Conservation (phyloP, 2,113 vertebrate species). For the Stegostoma tigrinum region DNA sequence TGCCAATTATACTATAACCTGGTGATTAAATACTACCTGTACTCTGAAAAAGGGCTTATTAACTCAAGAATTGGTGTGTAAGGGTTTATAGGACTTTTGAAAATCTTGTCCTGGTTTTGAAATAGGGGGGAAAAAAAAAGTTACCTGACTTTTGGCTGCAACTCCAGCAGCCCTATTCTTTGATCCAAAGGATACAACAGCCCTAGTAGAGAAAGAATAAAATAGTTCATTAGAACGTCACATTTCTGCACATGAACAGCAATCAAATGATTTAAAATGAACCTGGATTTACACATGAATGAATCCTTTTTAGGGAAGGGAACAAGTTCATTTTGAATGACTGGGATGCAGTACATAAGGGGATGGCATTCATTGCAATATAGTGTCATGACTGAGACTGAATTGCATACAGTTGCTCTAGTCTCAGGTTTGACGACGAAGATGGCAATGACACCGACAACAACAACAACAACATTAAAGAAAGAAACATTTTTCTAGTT, state of each 20-base stretch:
- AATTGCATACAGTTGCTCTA: too few relatives aligned
- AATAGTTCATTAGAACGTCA: background rate
- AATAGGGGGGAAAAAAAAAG: slow-evolving; percentile 34
- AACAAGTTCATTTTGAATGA: background rate
- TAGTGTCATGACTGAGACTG: too few relatives aligned
- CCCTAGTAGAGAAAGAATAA: slow-evolving; percentile 49
- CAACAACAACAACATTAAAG: too few relatives aligned
- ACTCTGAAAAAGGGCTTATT: background rate
- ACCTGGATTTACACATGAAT: background rate
- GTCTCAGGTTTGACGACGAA: too few relatives aligned
- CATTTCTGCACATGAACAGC: background rate
- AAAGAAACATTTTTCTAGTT: too few relatives aligned
- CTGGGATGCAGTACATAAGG: background rate
- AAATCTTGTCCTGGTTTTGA: background rate
- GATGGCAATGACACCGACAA: too few relatives aligned
- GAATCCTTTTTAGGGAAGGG: background rate
- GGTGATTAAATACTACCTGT: background rate
- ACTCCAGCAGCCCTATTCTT: slow-evolving; percentile 73
- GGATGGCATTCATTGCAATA: background rate
- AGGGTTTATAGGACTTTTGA: background rate
- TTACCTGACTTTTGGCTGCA: slow-evolving; percentile 73
- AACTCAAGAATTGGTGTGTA: background rate
- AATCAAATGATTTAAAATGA: background rate
- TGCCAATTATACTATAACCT: background rate
- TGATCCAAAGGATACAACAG: slow-evolving; percentile 71